These are phyloP conservation scores for Stictonetta naevosa DNA, from an alignment of 2,113 vertebrate genomes.

Conservation along the genomic window DNA sequence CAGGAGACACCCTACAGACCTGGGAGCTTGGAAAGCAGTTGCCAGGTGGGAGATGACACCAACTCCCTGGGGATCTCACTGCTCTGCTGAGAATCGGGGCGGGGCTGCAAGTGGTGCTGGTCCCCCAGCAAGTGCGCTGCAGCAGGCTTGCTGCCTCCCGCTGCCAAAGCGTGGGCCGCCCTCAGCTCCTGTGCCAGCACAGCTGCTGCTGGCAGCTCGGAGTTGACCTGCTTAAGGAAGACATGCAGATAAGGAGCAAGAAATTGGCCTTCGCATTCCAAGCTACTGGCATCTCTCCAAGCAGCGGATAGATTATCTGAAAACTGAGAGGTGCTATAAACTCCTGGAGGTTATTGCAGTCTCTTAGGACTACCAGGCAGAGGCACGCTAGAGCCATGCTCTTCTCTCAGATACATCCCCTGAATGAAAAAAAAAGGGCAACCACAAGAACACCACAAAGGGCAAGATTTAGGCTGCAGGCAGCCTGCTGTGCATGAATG, in stretches of 20 bases:
- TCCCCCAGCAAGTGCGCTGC: fast-evolving
- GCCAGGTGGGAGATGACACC: neutral
- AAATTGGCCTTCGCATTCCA: neutral
- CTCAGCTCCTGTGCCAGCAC: neutral
- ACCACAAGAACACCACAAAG: neutral
- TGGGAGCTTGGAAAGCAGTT: neutral
- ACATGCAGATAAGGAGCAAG: neutral
- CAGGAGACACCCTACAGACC: neutral
- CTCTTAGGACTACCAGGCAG: neutral
- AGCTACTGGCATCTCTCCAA: neutral
- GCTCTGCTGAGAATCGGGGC: neutral
- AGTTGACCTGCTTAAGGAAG: neutral
- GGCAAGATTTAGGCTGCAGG: neutral
- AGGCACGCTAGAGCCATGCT: neutral
- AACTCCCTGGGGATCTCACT: neutral
- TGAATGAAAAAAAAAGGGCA: neutral
- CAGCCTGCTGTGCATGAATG: neutral
- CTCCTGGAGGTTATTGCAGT: neutral
- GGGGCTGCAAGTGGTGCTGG: fast-evolving
- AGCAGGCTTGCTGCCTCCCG: neutral
- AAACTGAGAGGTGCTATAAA: neutral
- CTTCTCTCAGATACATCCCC: neutral
- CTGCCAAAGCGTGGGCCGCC: neutral
- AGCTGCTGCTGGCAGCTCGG: neutral
- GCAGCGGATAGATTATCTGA: neutral